phyloP scores from a whole-genome alignment of 2,113 vertebrate species.

The Antechinus stuartii region DNA sequence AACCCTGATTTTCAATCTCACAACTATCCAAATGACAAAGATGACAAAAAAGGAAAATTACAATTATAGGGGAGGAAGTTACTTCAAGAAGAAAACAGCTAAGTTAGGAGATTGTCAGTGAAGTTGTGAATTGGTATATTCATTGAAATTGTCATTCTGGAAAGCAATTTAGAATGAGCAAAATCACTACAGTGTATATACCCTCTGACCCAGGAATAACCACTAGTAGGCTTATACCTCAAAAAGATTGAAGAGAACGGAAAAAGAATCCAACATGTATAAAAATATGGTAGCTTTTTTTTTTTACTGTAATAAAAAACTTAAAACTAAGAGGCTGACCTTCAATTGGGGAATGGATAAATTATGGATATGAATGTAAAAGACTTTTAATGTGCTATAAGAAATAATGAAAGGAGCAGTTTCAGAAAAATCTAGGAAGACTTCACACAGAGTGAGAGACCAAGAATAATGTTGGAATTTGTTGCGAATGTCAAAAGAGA shows the following conservation, averaged over 20 bases:
- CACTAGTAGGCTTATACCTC: neutral
- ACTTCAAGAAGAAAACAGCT: neutral
- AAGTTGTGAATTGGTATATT: neutral
- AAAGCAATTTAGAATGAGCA: neutral
- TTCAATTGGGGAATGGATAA: neutral
- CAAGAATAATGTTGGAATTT: neutral
- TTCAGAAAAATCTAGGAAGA: neutral
- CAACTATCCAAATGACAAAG: neutral
- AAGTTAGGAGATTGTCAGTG: too few relatives aligned
- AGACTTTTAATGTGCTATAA: neutral
- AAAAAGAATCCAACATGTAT: neutral
- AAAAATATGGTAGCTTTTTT: neutral
- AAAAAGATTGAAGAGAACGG: neutral
- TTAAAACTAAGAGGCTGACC: neutral
- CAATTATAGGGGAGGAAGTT: neutral
- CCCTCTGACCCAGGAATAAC: neutral
- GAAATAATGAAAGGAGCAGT: neutral
- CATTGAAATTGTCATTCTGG: neutral
- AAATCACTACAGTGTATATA: neutral
- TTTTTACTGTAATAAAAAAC: neutral
- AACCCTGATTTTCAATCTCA: neutral
- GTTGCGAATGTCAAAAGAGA: too few relatives aligned
- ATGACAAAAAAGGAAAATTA: neutral
- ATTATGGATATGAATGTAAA: neutral
- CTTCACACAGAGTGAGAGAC: neutral